Conservation (phyloP, 1,140 invertebrate species). For the Agraylea sexmaculata region DNA sequence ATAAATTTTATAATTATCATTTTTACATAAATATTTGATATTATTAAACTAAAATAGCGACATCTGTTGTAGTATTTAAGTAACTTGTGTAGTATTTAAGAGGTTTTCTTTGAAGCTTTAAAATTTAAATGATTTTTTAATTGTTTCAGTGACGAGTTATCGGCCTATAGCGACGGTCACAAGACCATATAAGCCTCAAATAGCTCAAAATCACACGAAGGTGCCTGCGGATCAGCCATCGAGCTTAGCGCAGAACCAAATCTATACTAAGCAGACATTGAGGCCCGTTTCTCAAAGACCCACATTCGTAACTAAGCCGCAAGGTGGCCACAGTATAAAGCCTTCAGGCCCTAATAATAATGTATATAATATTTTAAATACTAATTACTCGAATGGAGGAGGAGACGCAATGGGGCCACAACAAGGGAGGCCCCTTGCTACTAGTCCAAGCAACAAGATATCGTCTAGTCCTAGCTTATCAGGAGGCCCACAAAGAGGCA, state of each 20-base stretch:
- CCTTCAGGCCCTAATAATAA: slow-evolving; percentile 18
- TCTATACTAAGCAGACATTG: slow-evolving; percentile 20
- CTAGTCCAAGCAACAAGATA: slow-evolving; percentile 41
- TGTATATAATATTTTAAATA: slow-evolving; percentile 8
- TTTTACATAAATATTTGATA: background rate
- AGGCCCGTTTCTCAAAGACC: slow-evolving; percentile 35
- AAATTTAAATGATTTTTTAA: slow-evolving; percentile 3
- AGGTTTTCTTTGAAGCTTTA: background rate
- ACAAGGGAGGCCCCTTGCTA: slow-evolving; percentile 28
- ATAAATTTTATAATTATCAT: background rate
- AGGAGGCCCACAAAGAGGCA: slow-evolving; percentile 22
- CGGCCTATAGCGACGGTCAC: slow-evolving; percentile 14
- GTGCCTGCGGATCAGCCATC: slow-evolving; percentile 24
- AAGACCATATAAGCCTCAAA: slow-evolving; percentile 23
- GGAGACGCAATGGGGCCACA: too few species aligned
- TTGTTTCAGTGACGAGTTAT: slow-evolving; percentile 25
- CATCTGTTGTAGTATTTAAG: too few species aligned
- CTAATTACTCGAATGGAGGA: too few species aligned
- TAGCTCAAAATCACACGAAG: slow-evolving; percentile 26
- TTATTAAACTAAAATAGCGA: background rate
- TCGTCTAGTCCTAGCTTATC: slow-evolving; percentile 41
- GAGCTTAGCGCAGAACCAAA: slow-evolving; percentile 25
- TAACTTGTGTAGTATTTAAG: background rate
- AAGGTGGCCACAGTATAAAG: slow-evolving; percentile 35
- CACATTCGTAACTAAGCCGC: slow-evolving; percentile 42